Evolutionary conservation across 2,888 invertebrate genomes (phyloP), one percentile per base, ranked within the genome.

Genomic region (Eurois occulta): DNA sequence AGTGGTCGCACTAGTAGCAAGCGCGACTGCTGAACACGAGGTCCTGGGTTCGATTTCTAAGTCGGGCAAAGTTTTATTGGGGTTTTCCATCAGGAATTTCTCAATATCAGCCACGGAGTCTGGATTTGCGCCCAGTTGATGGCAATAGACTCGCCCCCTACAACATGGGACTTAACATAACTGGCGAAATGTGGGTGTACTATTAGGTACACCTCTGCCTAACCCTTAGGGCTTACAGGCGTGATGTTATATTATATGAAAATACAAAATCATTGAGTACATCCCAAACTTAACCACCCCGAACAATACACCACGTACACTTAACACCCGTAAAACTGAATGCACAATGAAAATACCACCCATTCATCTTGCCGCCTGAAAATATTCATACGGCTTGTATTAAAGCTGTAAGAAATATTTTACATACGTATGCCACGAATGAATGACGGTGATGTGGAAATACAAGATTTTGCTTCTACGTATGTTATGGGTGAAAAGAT

Each of bases 321-420:
- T 90, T 77, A 85, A 84, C 81, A 65, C 80, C 84, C 84, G 89
- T 90, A 88, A 93, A 91, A 90, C 90, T 88, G 91, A 91, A 91
- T 90, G 85, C 88, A 79, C 81, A 89, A 89, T 86, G 86, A 84
- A 85, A 86, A 83, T 72, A 80, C 85, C 58, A 32, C 66, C 68
- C 70, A 86, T 87, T 79, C 79, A 86, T 87, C 88, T 82, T 73
- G 73, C 69, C 79, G 75, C 68, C 78, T 69, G 87, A 85, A 87
- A 90, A 90, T 90, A 91, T 91, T 91, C 86, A 89, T 84, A 80
- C 38, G 66, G 52, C 80, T 75, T 76, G 77, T 78, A 77, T 83
- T 77, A 85, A 84, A 81, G 65, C 68, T 18, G 67, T 73, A 79
- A 72, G 69, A 84, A 79, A 77, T 78, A 83, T 66, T 82, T 87